Base-by-base conservation (phyloP, 2,797 vertebrate species). In the Clarias platycephalus region DNA sequence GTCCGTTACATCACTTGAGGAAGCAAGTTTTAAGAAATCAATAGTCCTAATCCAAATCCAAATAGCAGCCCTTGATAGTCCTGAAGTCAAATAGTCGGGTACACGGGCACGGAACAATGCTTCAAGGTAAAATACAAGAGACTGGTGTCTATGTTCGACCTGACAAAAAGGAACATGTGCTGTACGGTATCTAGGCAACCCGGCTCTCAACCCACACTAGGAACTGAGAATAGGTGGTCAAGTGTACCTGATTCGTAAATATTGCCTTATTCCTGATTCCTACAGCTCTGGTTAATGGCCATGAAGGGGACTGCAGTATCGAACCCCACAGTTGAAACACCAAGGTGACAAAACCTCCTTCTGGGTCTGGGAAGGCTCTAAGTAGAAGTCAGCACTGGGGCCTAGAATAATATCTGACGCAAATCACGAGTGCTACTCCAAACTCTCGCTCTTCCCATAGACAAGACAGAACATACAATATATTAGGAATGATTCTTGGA, bases 381-480 rank as follows among this genome's bases (percentile, higher is more conserved):
- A 34, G 12, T 81, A 9, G 49, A 57, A 31, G 40, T 8, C 44
- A 80, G 20, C 34, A 28, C 20, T 49, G 24, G 34, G n/a, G 26
- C 2, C 6, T 26, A 28, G 44, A 57, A 57, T 55, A 26, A 37
- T 81, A 8, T 81, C 64, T 24, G 78, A 26, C 2, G 15, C n/a
- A 66, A 66, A 67, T 67, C 62, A 63, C n/a, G 44, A 77, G 55
- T 34, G 20, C 75, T 81, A 55, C 28, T 22, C 20, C 64, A 53
- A 15, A 67, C 7, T 81, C 44, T 55, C 24, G 34, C 44, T 68
- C 49, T 57, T 81, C 49, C 44, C 67, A 68, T 53, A 81, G 53
- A 81, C 64, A 58, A 37, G 26, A 81, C 80, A 81, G 22, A 58
- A 57, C 64, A 70, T 34, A 70, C 13, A 55, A 20, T 81, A 81